A percentile compares a stretch with the other conserved stretches of the same genome.
These are phyloP conservation scores for Centropristis striata DNA, from an alignment of 2,113 vertebrate species.

Conservation along the genomic window DNA sequence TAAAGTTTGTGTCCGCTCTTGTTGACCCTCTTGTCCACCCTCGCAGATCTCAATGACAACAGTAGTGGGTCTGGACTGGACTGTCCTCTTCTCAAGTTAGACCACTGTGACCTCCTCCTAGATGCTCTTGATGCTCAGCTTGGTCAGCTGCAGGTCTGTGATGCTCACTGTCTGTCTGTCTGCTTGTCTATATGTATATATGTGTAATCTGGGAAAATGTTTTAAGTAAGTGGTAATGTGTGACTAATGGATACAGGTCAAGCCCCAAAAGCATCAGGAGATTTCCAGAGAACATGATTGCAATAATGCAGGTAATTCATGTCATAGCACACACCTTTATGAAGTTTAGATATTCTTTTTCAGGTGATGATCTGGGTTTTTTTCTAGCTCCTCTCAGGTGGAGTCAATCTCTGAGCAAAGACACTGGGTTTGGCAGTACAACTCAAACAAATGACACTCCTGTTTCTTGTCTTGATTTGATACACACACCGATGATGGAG, in stretches of 20 bases:
- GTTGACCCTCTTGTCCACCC: neutral
- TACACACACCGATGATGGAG: conserved; percentile 13
- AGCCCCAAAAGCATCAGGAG: conserved; percentile 29
- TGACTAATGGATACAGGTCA: conserved; percentile 58
- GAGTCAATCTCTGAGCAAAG: conserved; percentile 74
- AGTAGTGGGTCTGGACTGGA: conserved; percentile 2
- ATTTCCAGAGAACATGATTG: conserved; percentile 8
- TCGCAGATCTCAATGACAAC: conserved; percentile 52
- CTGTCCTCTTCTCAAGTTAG: conserved; percentile 32
- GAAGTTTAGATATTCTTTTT: neutral
- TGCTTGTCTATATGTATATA: neutral
- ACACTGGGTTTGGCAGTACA: conserved; percentile 78
- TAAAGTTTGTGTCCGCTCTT: neutral
- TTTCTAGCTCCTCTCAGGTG: conserved; percentile 59
- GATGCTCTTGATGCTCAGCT: conserved; percentile 78
- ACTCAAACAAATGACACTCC: conserved; percentile 63
- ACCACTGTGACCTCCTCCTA: conserved; percentile 75
- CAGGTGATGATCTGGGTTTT: neutral
- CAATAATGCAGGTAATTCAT: conserved; percentile 60
- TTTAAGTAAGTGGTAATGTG: neutral
- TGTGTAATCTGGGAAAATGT: neutral
- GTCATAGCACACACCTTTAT: neutral
- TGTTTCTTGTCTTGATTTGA: conserved; percentile 63
- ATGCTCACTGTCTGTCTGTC: neutral
- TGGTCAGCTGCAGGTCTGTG: conserved; percentile 77